Evolutionary conservation across 35 echinoderm and acorn worm species (phyloP).

Genomic region (Diadema setosum): DNA sequence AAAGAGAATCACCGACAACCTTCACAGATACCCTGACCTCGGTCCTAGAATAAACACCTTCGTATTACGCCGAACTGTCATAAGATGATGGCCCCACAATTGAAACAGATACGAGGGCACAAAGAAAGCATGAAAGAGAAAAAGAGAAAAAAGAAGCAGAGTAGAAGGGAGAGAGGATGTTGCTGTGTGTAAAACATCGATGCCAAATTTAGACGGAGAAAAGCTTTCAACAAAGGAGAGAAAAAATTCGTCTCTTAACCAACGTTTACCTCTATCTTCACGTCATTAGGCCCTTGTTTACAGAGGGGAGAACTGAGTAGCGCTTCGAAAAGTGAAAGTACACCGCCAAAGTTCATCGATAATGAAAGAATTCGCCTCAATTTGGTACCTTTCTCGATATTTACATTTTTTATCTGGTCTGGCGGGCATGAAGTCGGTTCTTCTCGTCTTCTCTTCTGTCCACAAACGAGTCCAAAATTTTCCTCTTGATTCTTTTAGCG

Average conservation of each 20-base stretch:
- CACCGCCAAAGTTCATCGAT: not conserved
- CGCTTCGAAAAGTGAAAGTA: slow-evolving; percentile 16
- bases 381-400: slow-evolving; percentile 1
- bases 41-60: no score
- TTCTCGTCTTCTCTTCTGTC: no score
- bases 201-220: not conserved
- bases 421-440: no score
- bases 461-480: no score
- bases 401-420: slow-evolving; percentile 6
- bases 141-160: not conserved
- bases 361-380: slow-evolving; percentile 13
- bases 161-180: not conserved
- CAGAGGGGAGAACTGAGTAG: not conserved
- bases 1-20: no score
- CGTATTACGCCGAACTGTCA: no score
- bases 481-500: no score
- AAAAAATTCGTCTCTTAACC: slow-evolving; percentile 8
- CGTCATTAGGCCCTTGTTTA: not conserved
- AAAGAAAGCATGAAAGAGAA: not conserved
- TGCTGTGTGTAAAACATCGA: not conserved
- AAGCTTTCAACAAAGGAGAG: slow-evolving; percentile 2
- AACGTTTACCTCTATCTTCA: not conserved
- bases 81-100: no score
- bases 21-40: no score
- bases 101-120: not conserved